Base-by-base conservation (phyloP, 2,113 vertebrate genomes). In the Mirza zaza region DNA sequence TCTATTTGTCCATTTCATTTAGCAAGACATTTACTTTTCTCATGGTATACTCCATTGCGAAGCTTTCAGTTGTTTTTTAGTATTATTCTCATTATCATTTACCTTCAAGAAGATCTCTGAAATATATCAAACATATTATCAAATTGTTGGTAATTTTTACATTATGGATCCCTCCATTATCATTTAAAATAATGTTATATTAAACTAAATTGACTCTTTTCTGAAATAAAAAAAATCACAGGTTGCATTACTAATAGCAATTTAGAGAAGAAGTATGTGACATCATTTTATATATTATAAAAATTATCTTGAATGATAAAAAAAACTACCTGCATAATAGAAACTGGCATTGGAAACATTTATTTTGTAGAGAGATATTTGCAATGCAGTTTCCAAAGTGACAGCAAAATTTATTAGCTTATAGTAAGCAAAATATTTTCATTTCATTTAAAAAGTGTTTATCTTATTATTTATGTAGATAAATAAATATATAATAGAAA, bases 141-240 rank as follows among this genome's bases (percentile, higher is more conserved):
- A 68, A 0, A 20, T 82, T 67, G 3, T n/a, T 57, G 84, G 14
- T 86, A 27, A 59, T 93, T 91, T 84, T 57, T 12, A 25, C 5
- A 52, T 90, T 93, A 86, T 36, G 3, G 11, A 63, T 25, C 14
- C 88, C 82, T 25, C 20, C 76, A 59, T 45, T 52, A 39, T 50
- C n/a, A 82, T 75, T 88, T 93, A 87, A 81, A 89, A 61, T 87
- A 80, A 95, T 79, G 14, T 93, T 42, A 89, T 4, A n/a, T 68
- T 77, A 86, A 95, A n/a, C 20, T 94, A 73, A 93, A 25, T 82
- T 79, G 20, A 91, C 3, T 82, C 45, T 71, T 90, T 81, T 71
- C 18, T 94, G 27, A 85, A 8, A 82, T 90, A 32, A 92, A 68
- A 77, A 96, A 77, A 96, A 21, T 2, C 21, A 76, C 27, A 73